Conservation (phyloP, 92 coral and sea anemone genomes). For the Porites rus region DNA sequence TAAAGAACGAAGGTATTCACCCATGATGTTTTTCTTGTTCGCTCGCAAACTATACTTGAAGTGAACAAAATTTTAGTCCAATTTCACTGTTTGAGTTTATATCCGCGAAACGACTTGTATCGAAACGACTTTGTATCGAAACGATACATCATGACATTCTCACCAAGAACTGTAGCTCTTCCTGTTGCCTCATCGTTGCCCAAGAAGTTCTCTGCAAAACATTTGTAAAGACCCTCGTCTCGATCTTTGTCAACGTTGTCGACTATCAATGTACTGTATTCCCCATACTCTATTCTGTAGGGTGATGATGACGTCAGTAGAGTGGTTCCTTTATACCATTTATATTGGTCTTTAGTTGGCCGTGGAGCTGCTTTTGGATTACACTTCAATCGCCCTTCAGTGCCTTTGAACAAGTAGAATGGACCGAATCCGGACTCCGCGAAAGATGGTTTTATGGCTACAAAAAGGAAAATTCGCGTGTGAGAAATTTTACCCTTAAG, state of each 20-base stretch:
- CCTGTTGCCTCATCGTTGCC: slow-evolving; percentile 36
- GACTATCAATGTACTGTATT: slow-evolving; percentile 49
- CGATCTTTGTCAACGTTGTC: slow-evolving; percentile 18
- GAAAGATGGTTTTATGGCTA: slow-evolving; percentile 78
- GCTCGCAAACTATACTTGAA: too few species aligned
- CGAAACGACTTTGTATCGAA: too few species aligned
- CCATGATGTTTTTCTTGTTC: too few species aligned
- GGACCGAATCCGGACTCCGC: slow-evolving; percentile 67
- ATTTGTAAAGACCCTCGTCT: slow-evolving; percentile 70
- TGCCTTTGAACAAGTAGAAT: slow-evolving; percentile 73
- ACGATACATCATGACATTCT: background rate
- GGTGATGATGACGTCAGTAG: background rate
- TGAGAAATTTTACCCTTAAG: background rate
- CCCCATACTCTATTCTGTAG: slow-evolving; percentile 18
- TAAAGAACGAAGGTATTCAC: too few species aligned
- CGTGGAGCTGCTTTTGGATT: slow-evolving; percentile 86
- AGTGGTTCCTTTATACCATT: slow-evolving; percentile 3
- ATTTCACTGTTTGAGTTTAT: background rate
- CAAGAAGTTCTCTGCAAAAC: slow-evolving; percentile 59
- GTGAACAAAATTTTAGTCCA: background rate
- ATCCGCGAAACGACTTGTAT: too few species aligned
- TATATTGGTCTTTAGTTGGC: slow-evolving; percentile 14
- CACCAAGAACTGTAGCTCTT: slow-evolving; percentile 57
- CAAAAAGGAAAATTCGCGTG: background rate
- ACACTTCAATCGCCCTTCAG: slow-evolving; percentile 65